A percentile compares a stretch with the other conserved stretches of the same genome.
phyloP scores from a whole-genome alignment of 2,797 vertebrate species.

The Urosaurus nigricauda region DNA sequence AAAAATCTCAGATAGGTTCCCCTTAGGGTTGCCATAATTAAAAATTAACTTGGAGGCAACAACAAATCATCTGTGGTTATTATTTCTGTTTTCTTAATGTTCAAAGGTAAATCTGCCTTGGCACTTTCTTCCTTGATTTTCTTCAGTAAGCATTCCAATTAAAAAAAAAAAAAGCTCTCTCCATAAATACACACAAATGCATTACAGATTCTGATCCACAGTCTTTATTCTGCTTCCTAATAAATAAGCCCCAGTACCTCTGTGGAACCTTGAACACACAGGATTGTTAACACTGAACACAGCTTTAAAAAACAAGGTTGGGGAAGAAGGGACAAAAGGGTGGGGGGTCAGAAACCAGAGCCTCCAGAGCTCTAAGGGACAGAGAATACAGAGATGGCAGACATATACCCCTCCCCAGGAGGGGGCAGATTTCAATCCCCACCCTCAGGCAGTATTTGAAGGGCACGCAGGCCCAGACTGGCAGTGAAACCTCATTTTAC shows the following conservation, averaged over 20 bases:
- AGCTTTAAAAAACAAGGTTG: constrained; percentile 5
- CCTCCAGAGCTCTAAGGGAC: neutral
- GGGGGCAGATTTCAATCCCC: constrained; percentile 26
- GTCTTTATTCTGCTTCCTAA: constrained; percentile 43
- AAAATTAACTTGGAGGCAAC: too few relatives aligned
- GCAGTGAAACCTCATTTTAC: constrained; percentile 37
- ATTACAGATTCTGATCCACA: constrained; percentile 21
- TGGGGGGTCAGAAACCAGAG: constrained; percentile 10
- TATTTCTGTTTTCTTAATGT: too few relatives aligned
- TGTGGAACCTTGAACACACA: constrained; percentile 23
- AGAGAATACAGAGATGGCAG: neutral
- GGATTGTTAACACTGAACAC: constrained; percentile 45
- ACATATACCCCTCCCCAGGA: constrained; percentile 44
- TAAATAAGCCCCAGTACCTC: constrained; percentile 37
- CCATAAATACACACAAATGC: neutral
- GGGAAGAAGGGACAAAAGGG: neutral
- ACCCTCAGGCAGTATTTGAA: constrained; percentile 22
- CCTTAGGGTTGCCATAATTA: too few relatives aligned
- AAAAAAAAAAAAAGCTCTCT: too few relatives aligned
- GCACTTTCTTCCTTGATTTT: too few relatives aligned
- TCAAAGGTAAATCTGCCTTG: too few relatives aligned
- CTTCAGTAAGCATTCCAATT: too few relatives aligned
- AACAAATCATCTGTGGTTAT: neutral
- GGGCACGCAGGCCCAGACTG: constrained; percentile 13
- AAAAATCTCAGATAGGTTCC: too few relatives aligned